Evolutionary conservation across 1,140 invertebrate genomes (phyloP).

Genomic region (Dendroctonus ponderosae): DNA sequence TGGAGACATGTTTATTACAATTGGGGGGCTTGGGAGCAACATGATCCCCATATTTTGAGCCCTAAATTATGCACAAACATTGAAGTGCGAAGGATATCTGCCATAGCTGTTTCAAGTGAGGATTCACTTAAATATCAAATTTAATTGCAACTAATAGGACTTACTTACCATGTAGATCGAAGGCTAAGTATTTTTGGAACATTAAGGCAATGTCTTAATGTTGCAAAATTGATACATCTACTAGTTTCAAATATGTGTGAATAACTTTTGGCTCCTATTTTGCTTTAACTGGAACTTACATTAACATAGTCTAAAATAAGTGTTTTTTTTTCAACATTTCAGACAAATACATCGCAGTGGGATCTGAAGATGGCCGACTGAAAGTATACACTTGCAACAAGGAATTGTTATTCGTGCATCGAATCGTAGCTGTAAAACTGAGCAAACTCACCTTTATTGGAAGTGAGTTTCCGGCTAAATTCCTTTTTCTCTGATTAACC

Average conservation of each 20-base stretch:
- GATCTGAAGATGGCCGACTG: constrained; percentile 45
- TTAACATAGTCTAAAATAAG: too few relatives aligned
- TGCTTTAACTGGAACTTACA: too few relatives aligned
- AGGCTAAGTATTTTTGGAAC: too few relatives aligned
- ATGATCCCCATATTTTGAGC: constrained; percentile 36
- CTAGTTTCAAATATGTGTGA: too few relatives aligned
- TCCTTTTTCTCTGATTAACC: background rate
- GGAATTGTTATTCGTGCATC: constrained; percentile 36
- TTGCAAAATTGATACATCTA: too few relatives aligned
- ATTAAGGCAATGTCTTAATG: too few relatives aligned
- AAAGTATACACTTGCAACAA: constrained; percentile 42
- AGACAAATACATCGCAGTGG: constrained; percentile 43
- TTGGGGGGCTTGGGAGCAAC: constrained; percentile 43
- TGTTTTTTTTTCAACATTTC: constrained; percentile 7
- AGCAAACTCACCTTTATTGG: constrained; percentile 43
- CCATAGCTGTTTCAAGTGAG: constrained; percentile 43
- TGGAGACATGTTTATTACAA: constrained; percentile 44
- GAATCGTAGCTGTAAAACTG: constrained; percentile 42
- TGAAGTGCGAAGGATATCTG: constrained; percentile 43
- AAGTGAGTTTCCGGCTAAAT: constrained; percentile 15
- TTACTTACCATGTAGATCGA: too few relatives aligned
- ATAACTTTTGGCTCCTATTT: too few relatives aligned
- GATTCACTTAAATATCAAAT: background rate
- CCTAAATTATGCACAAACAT: constrained; percentile 39
- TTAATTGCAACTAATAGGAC: background rate